Conservation (phyloP, 2,888 invertebrate genomes). For the Eupithecia subumbrata region DNA sequence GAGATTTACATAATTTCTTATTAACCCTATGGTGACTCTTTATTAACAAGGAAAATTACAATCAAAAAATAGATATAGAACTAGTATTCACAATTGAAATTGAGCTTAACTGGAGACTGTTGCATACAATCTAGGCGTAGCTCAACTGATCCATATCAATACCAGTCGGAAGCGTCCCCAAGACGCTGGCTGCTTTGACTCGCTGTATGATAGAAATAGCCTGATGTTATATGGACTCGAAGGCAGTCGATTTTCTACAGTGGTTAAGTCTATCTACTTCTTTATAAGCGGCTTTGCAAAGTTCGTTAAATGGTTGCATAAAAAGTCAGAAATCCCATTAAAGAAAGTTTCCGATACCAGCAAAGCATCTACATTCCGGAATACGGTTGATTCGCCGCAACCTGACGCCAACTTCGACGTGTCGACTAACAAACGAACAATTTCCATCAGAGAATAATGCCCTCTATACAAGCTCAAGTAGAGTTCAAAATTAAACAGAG, state of each 20-base stretch:
- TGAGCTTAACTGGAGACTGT: too few species aligned
- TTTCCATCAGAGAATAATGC: constrained; percentile 55
- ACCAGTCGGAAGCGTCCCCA: too few species aligned
- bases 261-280: not conserved
- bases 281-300: not conserved
- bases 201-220: not conserved
- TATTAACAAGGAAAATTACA: too few species aligned
- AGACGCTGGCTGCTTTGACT: too few species aligned
- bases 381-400: constrained; percentile 66
- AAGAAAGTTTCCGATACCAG: constrained; percentile 51
- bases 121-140: too few species aligned
- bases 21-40: too few species aligned
- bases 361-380: constrained; percentile 59
- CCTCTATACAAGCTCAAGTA: constrained; percentile 53
- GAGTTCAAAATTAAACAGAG: constrained; percentile 44
- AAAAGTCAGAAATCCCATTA: constrained; percentile 45
- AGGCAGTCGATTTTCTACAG: not conserved
- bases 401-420: constrained; percentile 69
- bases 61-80: too few species aligned
- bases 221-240: not conserved
- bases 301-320: constrained; percentile 9
- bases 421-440: constrained; percentile 64
- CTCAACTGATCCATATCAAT: too few species aligned
- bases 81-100: too few species aligned
- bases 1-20: too few species aligned